phyloP scores from a whole-genome alignment of 2,888 invertebrate genomes.

The Dioctria rufipes region DNA sequence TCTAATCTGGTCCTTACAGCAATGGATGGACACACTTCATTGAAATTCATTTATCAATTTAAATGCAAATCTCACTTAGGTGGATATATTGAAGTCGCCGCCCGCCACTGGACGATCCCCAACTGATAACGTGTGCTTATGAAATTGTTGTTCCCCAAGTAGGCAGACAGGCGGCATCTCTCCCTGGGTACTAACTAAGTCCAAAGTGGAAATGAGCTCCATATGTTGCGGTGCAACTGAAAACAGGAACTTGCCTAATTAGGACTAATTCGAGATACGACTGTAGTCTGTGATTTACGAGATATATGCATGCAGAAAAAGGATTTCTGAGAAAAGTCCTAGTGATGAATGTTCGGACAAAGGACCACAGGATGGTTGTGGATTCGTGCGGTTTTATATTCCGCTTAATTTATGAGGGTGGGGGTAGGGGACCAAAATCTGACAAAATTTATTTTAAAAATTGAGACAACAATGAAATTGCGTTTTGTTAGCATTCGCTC shows the following conservation, averaged over 20 bases:
- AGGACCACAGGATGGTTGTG: background rate
- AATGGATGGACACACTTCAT: slow-evolving; percentile 48
- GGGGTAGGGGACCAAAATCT: background rate
- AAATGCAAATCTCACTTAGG: slow-evolving; percentile 56
- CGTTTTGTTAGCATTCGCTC: background rate
- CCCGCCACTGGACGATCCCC: background rate
- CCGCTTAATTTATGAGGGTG: slow-evolving; percentile 23
- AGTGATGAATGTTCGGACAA: slow-evolving; percentile 35
- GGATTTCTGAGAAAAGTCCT: slow-evolving; percentile 40
- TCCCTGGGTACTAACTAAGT: background rate
- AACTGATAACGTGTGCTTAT: background rate
- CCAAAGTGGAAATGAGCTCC: slow-evolving; percentile 32
- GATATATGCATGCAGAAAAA: slow-evolving; percentile 28
- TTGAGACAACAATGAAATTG: background rate
- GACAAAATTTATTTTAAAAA: background rate
- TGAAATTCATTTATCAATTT: slow-evolving; percentile 58
- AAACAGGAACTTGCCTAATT: slow-evolving; percentile 43
- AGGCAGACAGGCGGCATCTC: background rate
- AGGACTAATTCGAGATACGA: slow-evolving; percentile 47
- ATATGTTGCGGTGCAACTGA: slow-evolving; percentile 30
- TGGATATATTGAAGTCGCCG: slow-evolving; percentile 4
- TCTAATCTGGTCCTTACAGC: slow-evolving; percentile 22
- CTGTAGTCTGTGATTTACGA: slow-evolving; percentile 38
- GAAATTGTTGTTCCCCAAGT: background rate
- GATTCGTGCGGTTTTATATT: slow-evolving; percentile 28